A percentile compares a stretch with the other conserved stretches of the same genome.
Evolutionary conservation across 2,888 invertebrate species (phyloP).

Genomic region (Crocallis elinguaria): DNA sequence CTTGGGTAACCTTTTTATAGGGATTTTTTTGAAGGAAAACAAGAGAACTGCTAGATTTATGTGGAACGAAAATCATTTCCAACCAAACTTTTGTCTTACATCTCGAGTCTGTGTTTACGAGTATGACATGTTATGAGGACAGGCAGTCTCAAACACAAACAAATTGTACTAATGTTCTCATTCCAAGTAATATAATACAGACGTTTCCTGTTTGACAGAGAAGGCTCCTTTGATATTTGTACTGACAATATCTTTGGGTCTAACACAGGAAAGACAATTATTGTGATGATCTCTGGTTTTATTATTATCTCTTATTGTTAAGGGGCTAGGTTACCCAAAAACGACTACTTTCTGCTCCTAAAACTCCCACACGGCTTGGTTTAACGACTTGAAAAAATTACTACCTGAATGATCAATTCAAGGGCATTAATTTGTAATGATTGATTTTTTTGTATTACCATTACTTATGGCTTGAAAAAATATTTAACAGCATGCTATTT

Average conservation of each 20-base stretch:
- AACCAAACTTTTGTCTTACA: conserved; percentile 7
- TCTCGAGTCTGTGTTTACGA: not conserved
- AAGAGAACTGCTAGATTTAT: not conserved
- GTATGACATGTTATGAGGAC: not conserved
- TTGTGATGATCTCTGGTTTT: not conserved
- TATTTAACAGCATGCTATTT: no score
- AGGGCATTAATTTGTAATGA: no score
- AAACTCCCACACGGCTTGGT: no score
- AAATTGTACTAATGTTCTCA: conserved; percentile 5
- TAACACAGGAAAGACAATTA: not conserved
- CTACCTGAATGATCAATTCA: no score
- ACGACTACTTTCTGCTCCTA: no score
- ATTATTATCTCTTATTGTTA: no score
- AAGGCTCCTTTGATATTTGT: conserved; percentile 6
- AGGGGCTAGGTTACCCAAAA: no score
- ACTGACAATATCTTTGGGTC: not conserved
- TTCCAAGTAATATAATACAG: conserved; percentile 5
- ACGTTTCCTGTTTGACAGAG: conserved; percentile 2
- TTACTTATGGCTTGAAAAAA: no score
- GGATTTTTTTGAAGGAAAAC: not conserved
- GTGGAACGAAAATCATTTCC: not conserved
- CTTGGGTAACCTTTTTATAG: not conserved
- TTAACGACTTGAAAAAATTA: no score
- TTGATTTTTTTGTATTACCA: no score
- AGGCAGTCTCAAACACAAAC: conserved; percentile 1